Percentiles rank a stretch among this genome's conserved stretches.
phyloP scores from a whole-genome alignment of 2,113 vertebrate species.

The Elachura formosa region DNA sequence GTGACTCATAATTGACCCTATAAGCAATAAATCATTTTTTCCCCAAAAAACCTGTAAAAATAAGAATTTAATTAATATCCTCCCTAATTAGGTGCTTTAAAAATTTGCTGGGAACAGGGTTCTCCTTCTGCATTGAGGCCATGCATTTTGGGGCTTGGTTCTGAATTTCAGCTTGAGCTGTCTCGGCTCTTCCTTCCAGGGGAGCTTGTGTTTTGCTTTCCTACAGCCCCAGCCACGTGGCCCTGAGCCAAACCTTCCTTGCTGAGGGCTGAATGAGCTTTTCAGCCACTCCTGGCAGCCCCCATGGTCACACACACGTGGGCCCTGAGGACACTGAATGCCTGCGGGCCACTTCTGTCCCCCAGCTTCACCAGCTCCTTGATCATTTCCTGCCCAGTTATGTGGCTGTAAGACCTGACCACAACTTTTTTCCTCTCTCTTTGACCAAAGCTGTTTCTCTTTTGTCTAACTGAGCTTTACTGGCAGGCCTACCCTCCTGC shows the following conservation, averaged over 20 bases:
- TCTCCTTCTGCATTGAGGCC: background rate
- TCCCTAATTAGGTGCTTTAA: background rate
- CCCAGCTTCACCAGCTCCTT: background rate
- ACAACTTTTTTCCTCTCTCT: background rate
- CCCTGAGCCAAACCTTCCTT: background rate
- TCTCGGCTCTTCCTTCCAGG: background rate
- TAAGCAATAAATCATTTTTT: accelerated
- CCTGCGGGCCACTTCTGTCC: background rate
- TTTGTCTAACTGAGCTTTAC: background rate
- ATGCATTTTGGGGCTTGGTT: background rate
- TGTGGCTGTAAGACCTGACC: background rate
- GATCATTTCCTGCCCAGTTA: background rate
- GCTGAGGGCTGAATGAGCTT: slow-evolving; percentile 15
- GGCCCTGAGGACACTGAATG: background rate
- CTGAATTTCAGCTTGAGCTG: background rate
- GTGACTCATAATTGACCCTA: background rate
- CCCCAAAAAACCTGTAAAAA: background rate
- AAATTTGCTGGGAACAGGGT: background rate
- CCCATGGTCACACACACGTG: background rate
- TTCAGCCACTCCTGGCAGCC: background rate
- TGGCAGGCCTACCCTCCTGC: background rate
- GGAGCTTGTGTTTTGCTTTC: background rate
- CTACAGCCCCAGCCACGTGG: background rate
- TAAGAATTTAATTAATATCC: background rate
- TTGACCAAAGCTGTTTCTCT: background rate